phyloP scores from a whole-genome alignment of 2,113 vertebrate genomes.

The Cyanistes caeruleus region DNA sequence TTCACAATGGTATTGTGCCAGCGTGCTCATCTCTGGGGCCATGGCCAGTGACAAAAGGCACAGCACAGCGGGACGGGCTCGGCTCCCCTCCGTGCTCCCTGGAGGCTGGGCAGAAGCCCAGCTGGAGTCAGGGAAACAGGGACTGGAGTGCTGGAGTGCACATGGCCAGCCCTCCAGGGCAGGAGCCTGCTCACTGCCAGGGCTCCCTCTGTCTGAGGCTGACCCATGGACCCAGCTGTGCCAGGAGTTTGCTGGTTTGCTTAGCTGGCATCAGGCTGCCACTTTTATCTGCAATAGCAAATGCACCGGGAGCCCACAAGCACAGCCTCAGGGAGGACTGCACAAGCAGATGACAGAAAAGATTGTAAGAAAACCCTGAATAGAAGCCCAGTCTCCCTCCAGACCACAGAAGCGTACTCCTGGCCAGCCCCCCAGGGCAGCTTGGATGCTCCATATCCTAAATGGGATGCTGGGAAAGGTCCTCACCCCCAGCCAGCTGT shows the following conservation, averaged over 20 bases:
- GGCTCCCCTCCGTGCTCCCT: not conserved
- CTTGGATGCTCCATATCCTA: not conserved
- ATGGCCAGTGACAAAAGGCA: not conserved
- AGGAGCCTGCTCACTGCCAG: not conserved
- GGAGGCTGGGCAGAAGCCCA: not conserved
- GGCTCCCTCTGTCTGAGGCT: not conserved
- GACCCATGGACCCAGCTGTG: not conserved
- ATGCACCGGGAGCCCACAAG: not conserved
- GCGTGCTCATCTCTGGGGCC: not conserved
- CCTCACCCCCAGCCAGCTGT: not conserved
- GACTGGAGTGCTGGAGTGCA: not conserved
- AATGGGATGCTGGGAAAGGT: not conserved
- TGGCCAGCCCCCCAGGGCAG: not conserved
- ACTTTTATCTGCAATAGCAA: not conserved
- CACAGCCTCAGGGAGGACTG: not conserved
- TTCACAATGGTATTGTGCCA: not conserved
- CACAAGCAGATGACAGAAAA: not conserved
- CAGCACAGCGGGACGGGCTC: not conserved
- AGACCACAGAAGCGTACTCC: not conserved
- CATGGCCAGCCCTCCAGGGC: not conserved
- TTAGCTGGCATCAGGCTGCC: not conserved
- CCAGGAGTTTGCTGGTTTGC: not conserved
- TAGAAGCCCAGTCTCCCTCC: not conserved
- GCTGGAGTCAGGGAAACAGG: not conserved
- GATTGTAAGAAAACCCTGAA: not conserved